phyloP scores from a whole-genome alignment of 2,797 vertebrate species.

The Spea hammondii region DNA sequence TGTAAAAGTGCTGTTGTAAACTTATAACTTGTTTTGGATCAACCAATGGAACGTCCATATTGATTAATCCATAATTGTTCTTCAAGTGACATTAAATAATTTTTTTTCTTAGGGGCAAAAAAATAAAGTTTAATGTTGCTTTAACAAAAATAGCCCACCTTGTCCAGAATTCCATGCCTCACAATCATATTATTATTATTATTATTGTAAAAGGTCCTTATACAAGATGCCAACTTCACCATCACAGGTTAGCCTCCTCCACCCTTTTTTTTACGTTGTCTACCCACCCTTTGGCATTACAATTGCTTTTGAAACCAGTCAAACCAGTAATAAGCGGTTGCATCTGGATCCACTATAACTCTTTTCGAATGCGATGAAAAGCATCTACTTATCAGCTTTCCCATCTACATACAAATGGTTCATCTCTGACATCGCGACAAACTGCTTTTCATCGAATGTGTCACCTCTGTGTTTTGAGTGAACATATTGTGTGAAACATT shows the following conservation, averaged over 20 bases:
- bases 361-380: neutral
- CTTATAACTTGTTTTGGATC: too few relatives aligned
- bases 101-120: too few relatives aligned
- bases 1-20: too few relatives aligned
- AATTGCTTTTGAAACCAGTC: neutral
- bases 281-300: neutral
- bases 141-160: too few relatives aligned
- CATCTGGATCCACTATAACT: neutral
- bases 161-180: too few relatives aligned
- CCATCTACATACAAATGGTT: neutral
- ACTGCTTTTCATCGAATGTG: neutral
- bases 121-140: too few relatives aligned
- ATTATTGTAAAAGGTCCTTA: too few relatives aligned
- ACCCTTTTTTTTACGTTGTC: neutral
- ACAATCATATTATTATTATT: too few relatives aligned
- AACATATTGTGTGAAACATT: neutral
- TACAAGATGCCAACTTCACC: too few relatives aligned
- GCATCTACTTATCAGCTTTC: slow-evolving; percentile 21
- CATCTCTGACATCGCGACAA: neutral
- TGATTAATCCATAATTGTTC: too few relatives aligned
- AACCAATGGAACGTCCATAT: too few relatives aligned
- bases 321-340: slow-evolving; percentile 3
- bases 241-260: neutral
- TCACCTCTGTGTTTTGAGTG: neutral
- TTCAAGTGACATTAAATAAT: too few relatives aligned